Base-by-base conservation (phyloP, 1,140 invertebrate species). In the Leptinotarsa defecta region DNA sequence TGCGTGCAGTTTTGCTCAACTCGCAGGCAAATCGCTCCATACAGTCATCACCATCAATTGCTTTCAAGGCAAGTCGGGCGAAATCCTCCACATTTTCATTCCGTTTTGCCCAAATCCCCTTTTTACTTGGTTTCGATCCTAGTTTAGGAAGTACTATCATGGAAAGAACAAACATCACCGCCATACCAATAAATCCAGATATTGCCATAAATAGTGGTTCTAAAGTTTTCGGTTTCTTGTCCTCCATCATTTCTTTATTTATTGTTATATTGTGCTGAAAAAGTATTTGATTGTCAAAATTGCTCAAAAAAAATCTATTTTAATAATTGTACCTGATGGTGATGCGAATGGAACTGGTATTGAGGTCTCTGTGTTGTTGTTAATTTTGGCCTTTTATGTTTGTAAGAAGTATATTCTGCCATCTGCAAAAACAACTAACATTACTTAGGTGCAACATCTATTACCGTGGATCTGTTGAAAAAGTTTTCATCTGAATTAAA, bases 191-290 rank as follows among this genome's bases (percentile, higher is more conserved):
- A 74, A 88, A 88, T 6, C 87, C 86, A 1, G 86, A 85, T 76
- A 87, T 85, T 6, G 87, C 87, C 84, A 87, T 84, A 74, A 87
- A 87, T 6, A 88, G 73, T 4, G 87, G 87, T 72, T 87, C 86
- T 34, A 87, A 72, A 8, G 64, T 74, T 77, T 83, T 83, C 27
- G 77, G 78, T 70, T 84, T 78, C 52, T 80, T 77, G 11, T 78
- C 73, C 2, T n/a, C 69, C 15, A 71, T 63, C 22, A 69, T 75
- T 15, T 74, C 27, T 48, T 77, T 74, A 5, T 77, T 77, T 49
- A 85, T 83, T 62, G 83, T 82, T 19, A 85, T 77, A 69, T 84
- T 84, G 69, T 85, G 84, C 84, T 85, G 77, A 76, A 81, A 79
- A 74, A 76, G 1, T 67, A 71, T 57, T 34, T 34, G 27, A 34